Base-by-base conservation (phyloP, 2,797 vertebrate genomes). In the Alauda arvensis region DNA sequence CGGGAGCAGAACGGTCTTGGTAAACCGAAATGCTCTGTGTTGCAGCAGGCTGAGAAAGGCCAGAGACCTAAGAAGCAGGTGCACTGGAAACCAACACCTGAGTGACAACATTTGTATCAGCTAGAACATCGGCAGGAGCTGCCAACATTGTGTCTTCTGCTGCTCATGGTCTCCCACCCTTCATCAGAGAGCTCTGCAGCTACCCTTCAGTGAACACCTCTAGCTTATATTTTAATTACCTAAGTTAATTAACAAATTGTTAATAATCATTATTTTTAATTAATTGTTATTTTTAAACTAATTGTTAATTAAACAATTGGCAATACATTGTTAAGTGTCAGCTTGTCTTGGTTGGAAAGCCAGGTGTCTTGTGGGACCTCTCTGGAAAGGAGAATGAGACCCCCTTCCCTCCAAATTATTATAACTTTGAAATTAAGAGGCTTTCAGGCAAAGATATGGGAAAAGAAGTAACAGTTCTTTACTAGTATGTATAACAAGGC, bases 21-120 rank as follows among this genome's bases (percentile, higher is more conserved):
- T 77, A 96, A 98, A 53, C 90, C 98, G 33, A 96, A 98, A 59
- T 96, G 98, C 31, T 98, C 98, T 0, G 97, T 69, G 87, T 98
- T 87, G 97, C 68, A 0, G 85, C 93, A 24, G 93, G 80, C 42
- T 94, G 92, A 16, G 83, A 79, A 12, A 91, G 80, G 57, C 72
- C 94, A 21, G 95, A 97, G 94, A 94, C 18, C 92, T 90, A 8
- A 46, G 14, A 94, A 85, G 16, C 11, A 39, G 7, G 48, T 37
- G 6, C 71, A 5, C 71, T 98, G 26, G 96, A 98, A 56, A 93
- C 96, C 17, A 94, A 92, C 77, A 98, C 97, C 10, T 97, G 96
- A 71, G 97, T 99, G 78, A 92, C 99, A 15, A 97, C 98, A 84
- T 98, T 99, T 77, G 91, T 40, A 2, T 95, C 97, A 6, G 53